A percentile compares a stretch with the other conserved stretches of the same genome.
These are phyloP conservation scores for Metellina segmentata DNA, from an alignment of 2,888 invertebrate species.

Conservation along the genomic window DNA sequence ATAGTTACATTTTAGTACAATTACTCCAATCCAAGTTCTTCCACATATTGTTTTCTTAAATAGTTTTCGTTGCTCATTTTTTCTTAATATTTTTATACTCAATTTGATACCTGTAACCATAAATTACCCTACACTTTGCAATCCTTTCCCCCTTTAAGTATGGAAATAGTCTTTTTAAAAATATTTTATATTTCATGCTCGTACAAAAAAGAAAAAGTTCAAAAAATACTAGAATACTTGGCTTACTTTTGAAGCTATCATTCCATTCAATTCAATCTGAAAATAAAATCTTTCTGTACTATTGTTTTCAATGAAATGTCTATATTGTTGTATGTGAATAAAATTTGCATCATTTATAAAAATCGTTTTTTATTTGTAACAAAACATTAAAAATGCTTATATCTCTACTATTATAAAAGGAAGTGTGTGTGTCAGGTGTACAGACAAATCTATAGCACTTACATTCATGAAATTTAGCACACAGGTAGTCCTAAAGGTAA, in stretches of 20 bases:
- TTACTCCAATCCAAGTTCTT: too few species aligned
- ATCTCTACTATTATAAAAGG: too few species aligned
- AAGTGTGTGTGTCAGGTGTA: too few species aligned
- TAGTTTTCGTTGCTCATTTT: neutral
- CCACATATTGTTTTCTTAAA: too few species aligned
- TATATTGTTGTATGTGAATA: slow-evolving; percentile 56
- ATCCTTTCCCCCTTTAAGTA: neutral
- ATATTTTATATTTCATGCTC: too few species aligned
- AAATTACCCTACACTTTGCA: too few species aligned
- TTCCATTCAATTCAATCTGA: slow-evolving; percentile 31
- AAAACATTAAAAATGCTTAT: too few species aligned
- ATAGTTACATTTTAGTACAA: too few species aligned
- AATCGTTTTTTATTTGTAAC: neutral
- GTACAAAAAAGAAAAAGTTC: too few species aligned
- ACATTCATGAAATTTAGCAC: too few species aligned
- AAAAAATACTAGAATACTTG: neutral
- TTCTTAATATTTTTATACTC: slow-evolving; percentile 31
- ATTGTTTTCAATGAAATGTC: slow-evolving; percentile 40
- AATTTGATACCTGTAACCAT: neutral
- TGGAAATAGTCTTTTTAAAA: neutral
- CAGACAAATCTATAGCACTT: too few species aligned
- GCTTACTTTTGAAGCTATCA: slow-evolving; percentile 17
- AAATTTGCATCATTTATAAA: slow-evolving; percentile 37
- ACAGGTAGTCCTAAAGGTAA: too few species aligned
- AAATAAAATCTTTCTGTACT: slow-evolving; percentile 29